phyloP scores from a whole-genome alignment of 2,888 invertebrate species.

The Temnothorax rugatulus region DNA sequence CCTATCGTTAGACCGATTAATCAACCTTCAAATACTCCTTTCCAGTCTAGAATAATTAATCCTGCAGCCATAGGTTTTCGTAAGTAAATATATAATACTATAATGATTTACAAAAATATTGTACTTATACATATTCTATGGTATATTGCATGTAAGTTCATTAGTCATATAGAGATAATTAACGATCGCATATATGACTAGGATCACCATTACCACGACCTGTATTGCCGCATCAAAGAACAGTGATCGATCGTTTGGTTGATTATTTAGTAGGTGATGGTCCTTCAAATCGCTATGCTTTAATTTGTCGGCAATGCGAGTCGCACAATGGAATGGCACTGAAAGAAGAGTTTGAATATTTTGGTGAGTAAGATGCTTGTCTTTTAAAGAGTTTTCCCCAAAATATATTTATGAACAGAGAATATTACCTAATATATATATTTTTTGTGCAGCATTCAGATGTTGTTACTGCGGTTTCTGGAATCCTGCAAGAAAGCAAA shows the following conservation, averaged over 20 bases:
- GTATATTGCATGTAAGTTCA: neutral
- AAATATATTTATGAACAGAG: slow-evolving; percentile 11
- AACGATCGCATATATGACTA: slow-evolving; percentile 51
- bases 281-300: slow-evolving; percentile 96
- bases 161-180: slow-evolving; percentile 15
- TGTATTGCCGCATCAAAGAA: slow-evolving; percentile 91
- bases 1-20: slow-evolving; percentile 74
- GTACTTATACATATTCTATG: neutral
- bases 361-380: slow-evolving; percentile 85
- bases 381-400: neutral
- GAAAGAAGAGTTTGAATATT: slow-evolving; percentile 90
- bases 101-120: neutral
- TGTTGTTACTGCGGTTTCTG: slow-evolving; percentile 96
- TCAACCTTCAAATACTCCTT: slow-evolving; percentile 72
- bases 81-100: slow-evolving; percentile 62
- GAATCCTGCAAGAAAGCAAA: slow-evolving; percentile 96
- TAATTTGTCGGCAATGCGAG: slow-evolving; percentile 96
- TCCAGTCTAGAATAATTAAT: slow-evolving; percentile 76
- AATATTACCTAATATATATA: slow-evolving; percentile 31
- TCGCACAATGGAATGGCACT: slow-evolving; percentile 97
- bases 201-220: slow-evolving; percentile 89
- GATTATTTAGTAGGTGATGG: slow-evolving; percentile 98
- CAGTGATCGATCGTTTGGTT: slow-evolving; percentile 95
- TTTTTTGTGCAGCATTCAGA: slow-evolving; percentile 89
- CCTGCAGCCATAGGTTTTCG: slow-evolving; percentile 69